Conservation (phyloP, 2,888 invertebrate genomes). For the Aproaerema taeniolella region DNA sequence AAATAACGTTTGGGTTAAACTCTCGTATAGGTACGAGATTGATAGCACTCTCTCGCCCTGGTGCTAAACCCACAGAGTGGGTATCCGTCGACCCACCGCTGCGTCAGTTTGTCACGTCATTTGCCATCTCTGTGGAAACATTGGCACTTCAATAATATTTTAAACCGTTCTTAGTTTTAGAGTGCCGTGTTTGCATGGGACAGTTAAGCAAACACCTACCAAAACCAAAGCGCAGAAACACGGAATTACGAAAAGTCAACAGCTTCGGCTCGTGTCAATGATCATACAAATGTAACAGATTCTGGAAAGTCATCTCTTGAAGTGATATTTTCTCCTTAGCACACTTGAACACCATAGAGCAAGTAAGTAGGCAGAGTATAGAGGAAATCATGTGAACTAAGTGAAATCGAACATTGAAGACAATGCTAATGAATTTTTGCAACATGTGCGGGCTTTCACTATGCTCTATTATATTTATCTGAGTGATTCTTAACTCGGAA, state of each 20-base stretch:
- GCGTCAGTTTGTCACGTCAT: slow-evolving; percentile 40
- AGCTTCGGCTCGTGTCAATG: slow-evolving; percentile 30
- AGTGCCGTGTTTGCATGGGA: slow-evolving; percentile 45
- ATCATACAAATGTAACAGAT: slow-evolving; percentile 15
- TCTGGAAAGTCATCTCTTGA: slow-evolving; percentile 20
- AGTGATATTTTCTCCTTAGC: slow-evolving; percentile 7
- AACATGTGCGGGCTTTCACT: slow-evolving; percentile 53
- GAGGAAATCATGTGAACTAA: slow-evolving; percentile 63
- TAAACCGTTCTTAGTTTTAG: slow-evolving; percentile 53
- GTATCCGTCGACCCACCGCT: slow-evolving; percentile 35
- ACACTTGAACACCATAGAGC: background rate
- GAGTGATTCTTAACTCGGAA: slow-evolving; percentile 28
- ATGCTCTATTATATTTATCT: slow-evolving; percentile 32
- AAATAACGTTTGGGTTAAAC: no score
- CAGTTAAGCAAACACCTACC: slow-evolving; percentile 56
- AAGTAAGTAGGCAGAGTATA: slow-evolving; percentile 11
- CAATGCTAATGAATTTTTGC: slow-evolving; percentile 62
- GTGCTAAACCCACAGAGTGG: slow-evolving; percentile 18
- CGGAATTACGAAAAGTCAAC: slow-evolving; percentile 41
- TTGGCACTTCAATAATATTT: slow-evolving; percentile 54
- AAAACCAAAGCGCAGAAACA: slow-evolving; percentile 42
- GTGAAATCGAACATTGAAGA: slow-evolving; percentile 56
- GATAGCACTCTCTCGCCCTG: no score
- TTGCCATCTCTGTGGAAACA: slow-evolving; percentile 44
- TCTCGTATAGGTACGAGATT: no score